Conservation (phyloP, 2,113 vertebrate genomes). For the Crotophaga sulcirostris region DNA sequence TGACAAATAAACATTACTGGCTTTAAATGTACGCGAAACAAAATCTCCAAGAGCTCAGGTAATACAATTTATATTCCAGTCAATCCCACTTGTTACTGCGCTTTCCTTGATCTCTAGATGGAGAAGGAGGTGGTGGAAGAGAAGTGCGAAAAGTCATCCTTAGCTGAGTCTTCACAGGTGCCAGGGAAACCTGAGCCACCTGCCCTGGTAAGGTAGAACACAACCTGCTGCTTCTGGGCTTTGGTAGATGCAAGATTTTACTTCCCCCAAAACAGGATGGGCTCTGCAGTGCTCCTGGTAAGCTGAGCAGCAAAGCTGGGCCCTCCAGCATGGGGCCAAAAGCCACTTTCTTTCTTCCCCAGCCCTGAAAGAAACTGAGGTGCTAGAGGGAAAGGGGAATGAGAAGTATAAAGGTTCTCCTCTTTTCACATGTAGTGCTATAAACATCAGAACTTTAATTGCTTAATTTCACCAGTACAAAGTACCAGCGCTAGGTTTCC, state of each 20-base stretch:
- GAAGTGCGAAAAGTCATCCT: neutral
- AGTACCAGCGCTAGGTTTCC: too few relatives aligned
- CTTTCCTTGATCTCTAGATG: neutral
- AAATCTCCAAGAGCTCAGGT: neutral
- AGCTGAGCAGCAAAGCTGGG: neutral
- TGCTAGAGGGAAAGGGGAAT: neutral
- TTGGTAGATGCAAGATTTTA: neutral
- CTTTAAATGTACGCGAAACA: neutral
- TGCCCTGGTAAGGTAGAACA: neutral
- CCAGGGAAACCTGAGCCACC: neutral
- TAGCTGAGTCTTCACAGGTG: neutral
- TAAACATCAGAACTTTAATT: neutral
- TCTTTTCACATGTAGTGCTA: neutral
- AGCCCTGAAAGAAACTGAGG: neutral
- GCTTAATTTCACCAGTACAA: neutral
- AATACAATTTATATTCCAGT: neutral
- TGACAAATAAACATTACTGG: neutral
- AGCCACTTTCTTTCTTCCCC: neutral
- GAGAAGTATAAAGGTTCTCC: neutral
- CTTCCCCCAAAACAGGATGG: neutral
- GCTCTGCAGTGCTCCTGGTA: neutral
- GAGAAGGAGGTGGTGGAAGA: neutral
- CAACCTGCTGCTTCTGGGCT: neutral
- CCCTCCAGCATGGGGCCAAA: neutral
- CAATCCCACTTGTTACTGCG: neutral